Evolutionary conservation across 2,113 vertebrate species (phyloP).

Genomic region (Rhea americana): DNA sequence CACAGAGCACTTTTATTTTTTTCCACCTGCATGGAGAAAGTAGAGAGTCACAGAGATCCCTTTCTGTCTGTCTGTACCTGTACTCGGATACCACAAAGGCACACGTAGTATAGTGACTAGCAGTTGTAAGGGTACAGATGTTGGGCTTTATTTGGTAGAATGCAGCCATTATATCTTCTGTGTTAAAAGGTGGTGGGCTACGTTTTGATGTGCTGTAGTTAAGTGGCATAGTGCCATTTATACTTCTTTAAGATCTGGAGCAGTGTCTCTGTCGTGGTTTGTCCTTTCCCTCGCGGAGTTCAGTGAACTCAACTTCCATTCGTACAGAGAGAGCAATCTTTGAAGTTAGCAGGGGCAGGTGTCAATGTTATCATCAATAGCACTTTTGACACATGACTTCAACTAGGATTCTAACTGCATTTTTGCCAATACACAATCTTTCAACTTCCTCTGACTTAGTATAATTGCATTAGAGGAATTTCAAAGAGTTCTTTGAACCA

Average conservation of each 20-base stretch:
- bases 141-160: conserved; percentile 1
- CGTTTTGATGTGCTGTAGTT: conserved; percentile 45
- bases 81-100: background rate
- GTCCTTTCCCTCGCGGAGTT: conserved; percentile 34
- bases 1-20: conserved; percentile 37
- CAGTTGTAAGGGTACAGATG: conserved; percentile 13
- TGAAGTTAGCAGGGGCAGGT: conserved; percentile 54
- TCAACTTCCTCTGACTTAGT: conserved; percentile 62
- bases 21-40: conserved; percentile 12
- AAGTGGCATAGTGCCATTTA: conserved; percentile 23
- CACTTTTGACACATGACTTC: conserved; percentile 40
- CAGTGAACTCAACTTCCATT: background rate
- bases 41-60: background rate
- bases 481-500: conserved; percentile 70
- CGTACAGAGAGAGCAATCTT: conserved; percentile 27
- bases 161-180: background rate
- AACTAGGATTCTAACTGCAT: conserved; percentile 48
- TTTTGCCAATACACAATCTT: conserved; percentile 54
- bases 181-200: conserved; percentile 17
- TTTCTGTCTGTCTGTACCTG: background rate
- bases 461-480: conserved; percentile 69
- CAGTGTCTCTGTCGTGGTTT: background rate
- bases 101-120: background rate
- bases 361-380: conserved; percentile 61
- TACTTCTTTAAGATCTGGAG: conserved; percentile 40